Percentiles rank a stretch among this genome's conserved stretches.
These are phyloP conservation scores for Choristoneura fumiferana DNA, from an alignment of 1,140 invertebrate species.

Conservation along the genomic window DNA sequence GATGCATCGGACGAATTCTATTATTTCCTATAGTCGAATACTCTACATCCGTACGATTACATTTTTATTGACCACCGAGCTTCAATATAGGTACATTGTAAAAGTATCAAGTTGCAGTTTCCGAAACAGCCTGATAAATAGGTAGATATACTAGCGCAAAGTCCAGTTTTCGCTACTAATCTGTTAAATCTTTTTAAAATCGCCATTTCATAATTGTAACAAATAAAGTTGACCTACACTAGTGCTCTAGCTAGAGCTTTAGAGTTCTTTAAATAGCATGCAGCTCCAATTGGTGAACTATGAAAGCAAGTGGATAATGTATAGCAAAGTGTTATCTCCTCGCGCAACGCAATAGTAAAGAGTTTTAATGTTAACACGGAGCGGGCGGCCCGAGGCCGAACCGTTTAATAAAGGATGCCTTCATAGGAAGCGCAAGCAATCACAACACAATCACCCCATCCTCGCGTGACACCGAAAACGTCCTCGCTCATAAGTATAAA, in stretches of 20 bases:
- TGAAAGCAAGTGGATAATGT: conserved; percentile 16
- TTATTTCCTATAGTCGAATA: too few species aligned
- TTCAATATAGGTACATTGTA: too few species aligned
- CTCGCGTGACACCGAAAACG: conserved; percentile 75
- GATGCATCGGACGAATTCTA: neutral
- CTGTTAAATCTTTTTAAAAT: too few species aligned
- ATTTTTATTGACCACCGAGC: too few species aligned
- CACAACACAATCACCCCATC: conserved; percentile 75
- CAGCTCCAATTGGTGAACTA: conserved; percentile 15
- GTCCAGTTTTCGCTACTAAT: too few species aligned
- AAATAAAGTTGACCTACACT: conserved; percentile 6
- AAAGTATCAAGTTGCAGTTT: too few species aligned
- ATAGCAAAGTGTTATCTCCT: conserved; percentile 17
- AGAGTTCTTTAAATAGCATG: conserved; percentile 17
- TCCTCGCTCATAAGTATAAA: conserved; percentile 77
- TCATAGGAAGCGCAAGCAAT: conserved; percentile 73
- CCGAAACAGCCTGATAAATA: too few species aligned
- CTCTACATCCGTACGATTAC: too few species aligned
- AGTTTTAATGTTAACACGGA: conserved; percentile 33
- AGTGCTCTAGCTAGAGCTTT: neutral
- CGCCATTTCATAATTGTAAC: too few species aligned
- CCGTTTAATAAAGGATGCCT: conserved; percentile 66
- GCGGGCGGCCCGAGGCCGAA: conserved; percentile 43
- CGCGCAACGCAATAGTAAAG: conserved; percentile 20
- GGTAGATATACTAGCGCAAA: too few species aligned